Percentiles rank a stretch among this genome's conserved stretches.
Conservation (phyloP, 2,797 vertebrate species). For the Rhinophrynus dorsalis region DNA sequence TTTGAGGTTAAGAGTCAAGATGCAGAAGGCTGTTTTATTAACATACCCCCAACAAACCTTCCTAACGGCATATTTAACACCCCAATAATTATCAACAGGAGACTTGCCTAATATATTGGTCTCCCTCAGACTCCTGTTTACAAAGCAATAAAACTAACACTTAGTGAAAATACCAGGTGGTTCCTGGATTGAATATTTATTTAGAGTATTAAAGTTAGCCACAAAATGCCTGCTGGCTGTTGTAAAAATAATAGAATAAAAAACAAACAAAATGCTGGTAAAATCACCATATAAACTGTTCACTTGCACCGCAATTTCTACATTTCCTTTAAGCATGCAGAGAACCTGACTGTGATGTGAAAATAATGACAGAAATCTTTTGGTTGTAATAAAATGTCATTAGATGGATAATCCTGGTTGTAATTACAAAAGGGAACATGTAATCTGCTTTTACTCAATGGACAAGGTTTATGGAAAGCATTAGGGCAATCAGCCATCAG, state of each 20-base stretch:
- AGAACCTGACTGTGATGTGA: slow-evolving; percentile 26
- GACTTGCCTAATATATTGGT: slow-evolving; percentile 10
- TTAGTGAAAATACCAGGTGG: slow-evolving; percentile 46
- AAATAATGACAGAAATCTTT: slow-evolving; percentile 28
- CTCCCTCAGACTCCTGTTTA: slow-evolving; percentile 25
- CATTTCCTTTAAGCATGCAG: slow-evolving; percentile 11
- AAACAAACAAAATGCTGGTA: slow-evolving; percentile 34
- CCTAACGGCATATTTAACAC: slow-evolving; percentile 33
- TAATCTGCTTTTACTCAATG: slow-evolving; percentile 17
- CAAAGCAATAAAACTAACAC: slow-evolving; percentile 43
- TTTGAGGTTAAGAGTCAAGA: slow-evolving; percentile 13
- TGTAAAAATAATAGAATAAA: slow-evolving; percentile 41
- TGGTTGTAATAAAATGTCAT: slow-evolving; percentile 25
- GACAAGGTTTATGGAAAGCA: background rate
- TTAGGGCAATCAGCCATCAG: background rate
- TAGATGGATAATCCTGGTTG: slow-evolving; percentile 21
- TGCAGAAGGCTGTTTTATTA: slow-evolving; percentile 15
- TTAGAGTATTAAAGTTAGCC: slow-evolving; percentile 36
- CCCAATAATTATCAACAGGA: slow-evolving; percentile 29
- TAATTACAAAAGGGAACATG: slow-evolving; percentile 15
- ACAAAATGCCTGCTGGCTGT: slow-evolving; percentile 40
- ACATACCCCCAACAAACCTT: slow-evolving; percentile 16
- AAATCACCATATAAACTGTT: slow-evolving; percentile 11
- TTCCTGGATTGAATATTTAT: slow-evolving; percentile 35
- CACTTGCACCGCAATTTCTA: slow-evolving; percentile 9